Base-by-base conservation (phyloP, 1,140 invertebrate species). In the Drosophila nigromelanica region DNA sequence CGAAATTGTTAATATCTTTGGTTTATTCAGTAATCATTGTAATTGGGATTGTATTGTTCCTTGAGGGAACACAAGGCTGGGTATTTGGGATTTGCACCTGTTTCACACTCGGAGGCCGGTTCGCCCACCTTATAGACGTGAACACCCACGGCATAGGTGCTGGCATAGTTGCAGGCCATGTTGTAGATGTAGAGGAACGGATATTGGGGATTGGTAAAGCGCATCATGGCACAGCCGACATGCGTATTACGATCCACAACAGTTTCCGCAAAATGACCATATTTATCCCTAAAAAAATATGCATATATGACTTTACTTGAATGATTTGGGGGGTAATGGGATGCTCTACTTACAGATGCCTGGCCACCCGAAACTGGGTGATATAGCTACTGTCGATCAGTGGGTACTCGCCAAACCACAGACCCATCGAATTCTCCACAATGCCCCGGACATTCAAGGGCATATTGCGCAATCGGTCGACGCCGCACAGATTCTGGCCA, bases 161-260 rank as follows among this genome's bases (percentile, higher is more conserved):
- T 90, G 18, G 90, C 89, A 69, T 91, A 91, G 63, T 91, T 91
- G 60, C 90, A 91, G 54, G 89, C 90, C 11, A 81, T 87, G 42
- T 91, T 91, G 42, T 90, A 90, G 43, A 91, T 90, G 39, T 91
- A 91, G n/a, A 90, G 67, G 42, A 85, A 85, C 5, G 90, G 83
- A 51, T 90, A 91, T 30, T 80, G 67, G 0, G 87, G 76, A 62
- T 86, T 81, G 27, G 90, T 91, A 27, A 91, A 91, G 0, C 89
- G 76, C 70, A 91, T 83, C 74, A 90, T 90, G 27, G 90, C 90
- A 56, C 90, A 91, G 42, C 90, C 90, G 5, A 91, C 90, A 59
- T 90, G 87, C n/a, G 90, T 89, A 52, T 90, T 90, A 1, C 90
- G 68, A 69, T 91, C 90, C 30, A 91, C 73, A 1, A 91, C 81